Conservation (phyloP, 2,888 invertebrate genomes). For the Ophion slaviceki region DNA sequence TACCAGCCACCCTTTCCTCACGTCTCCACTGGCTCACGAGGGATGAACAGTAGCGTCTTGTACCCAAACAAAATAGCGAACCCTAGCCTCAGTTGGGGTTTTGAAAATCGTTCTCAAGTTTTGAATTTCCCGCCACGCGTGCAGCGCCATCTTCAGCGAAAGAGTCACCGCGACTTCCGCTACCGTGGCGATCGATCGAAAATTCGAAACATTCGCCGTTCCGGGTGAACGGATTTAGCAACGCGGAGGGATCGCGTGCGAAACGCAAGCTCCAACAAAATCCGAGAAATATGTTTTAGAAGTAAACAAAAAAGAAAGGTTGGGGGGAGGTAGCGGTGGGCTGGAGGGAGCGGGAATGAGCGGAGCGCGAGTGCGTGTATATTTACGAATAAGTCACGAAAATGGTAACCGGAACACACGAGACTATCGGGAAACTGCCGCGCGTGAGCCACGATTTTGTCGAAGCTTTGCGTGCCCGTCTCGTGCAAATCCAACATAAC, state of each 20-base stretch:
- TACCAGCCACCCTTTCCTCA: neutral
- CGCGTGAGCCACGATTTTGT: slow-evolving; percentile 41
- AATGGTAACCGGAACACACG: slow-evolving; percentile 23
- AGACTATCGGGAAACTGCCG: slow-evolving; percentile 48
- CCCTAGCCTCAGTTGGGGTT: neutral
- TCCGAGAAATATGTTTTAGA: slow-evolving; percentile 47
- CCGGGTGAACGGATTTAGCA: neutral
- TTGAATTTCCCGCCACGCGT: neutral
- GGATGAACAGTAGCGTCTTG: neutral
- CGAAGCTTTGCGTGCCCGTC: slow-evolving; percentile 32
- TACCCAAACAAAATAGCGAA: neutral
- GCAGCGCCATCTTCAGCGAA: neutral
- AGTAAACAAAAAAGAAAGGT: slow-evolving; percentile 11
- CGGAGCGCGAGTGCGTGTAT: slow-evolving; percentile 54
- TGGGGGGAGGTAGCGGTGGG: neutral
- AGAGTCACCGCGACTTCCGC: neutral
- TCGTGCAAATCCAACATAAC: neutral
- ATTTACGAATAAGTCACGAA: slow-evolving; percentile 35
- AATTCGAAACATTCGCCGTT: neutral
- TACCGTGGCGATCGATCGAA: slow-evolving; percentile 13
- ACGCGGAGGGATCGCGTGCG: slow-evolving; percentile 15
- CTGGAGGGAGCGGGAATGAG: neutral
- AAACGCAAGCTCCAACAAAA: slow-evolving; percentile 49
- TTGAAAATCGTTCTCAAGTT: neutral
- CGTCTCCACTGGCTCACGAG: neutral